These are phyloP conservation scores for Mastigias papua DNA, from an alignment of 30 jellyfish, hydroid and myxozoan species.

Conservation along the genomic window DNA sequence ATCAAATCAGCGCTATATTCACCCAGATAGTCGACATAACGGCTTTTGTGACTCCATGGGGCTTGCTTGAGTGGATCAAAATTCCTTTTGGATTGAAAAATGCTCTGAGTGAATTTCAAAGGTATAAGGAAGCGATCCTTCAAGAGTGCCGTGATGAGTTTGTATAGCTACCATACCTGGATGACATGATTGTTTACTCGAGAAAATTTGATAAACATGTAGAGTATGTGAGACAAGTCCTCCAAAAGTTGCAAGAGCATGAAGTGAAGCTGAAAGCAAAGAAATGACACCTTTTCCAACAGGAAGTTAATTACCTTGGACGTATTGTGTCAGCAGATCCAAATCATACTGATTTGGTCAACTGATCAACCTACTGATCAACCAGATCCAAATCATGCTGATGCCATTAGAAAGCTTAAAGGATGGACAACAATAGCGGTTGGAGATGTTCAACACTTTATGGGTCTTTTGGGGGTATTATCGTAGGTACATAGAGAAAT, in stretches of 20 bases:
- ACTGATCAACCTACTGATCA: too few species aligned
- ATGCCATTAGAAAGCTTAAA: constrained; percentile 18
- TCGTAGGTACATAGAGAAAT: constrained; percentile 14
- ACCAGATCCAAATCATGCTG: constrained; percentile 34
- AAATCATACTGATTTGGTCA: constrained; percentile 6
- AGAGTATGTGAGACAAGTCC: constrained; percentile 41
- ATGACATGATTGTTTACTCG: constrained; percentile 55
- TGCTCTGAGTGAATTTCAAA: constrained; percentile 62
- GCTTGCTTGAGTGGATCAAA: constrained; percentile 36
- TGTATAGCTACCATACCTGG: constrained; percentile 48
- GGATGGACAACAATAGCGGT: not conserved
- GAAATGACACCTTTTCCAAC: constrained; percentile 41
- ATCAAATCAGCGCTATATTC: constrained; percentile 38
- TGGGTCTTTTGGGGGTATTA: constrained; percentile 50
- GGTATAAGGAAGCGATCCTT: constrained; percentile 56
- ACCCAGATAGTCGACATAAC: constrained; percentile 35
- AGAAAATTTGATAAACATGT: constrained; percentile 36
- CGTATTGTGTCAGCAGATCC: constrained; percentile 48
- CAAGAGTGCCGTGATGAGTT: constrained; percentile 43
- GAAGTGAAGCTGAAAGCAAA: constrained; percentile 52
- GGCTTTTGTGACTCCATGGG: constrained; percentile 59
- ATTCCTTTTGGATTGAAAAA: constrained; percentile 58
- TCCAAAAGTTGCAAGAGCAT: constrained; percentile 24
- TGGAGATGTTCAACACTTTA: constrained; percentile 15
- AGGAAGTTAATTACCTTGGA: constrained; percentile 64